These are phyloP conservation scores for Helleia helle DNA, from an alignment of 2,888 invertebrate species.

Conservation along the genomic window DNA sequence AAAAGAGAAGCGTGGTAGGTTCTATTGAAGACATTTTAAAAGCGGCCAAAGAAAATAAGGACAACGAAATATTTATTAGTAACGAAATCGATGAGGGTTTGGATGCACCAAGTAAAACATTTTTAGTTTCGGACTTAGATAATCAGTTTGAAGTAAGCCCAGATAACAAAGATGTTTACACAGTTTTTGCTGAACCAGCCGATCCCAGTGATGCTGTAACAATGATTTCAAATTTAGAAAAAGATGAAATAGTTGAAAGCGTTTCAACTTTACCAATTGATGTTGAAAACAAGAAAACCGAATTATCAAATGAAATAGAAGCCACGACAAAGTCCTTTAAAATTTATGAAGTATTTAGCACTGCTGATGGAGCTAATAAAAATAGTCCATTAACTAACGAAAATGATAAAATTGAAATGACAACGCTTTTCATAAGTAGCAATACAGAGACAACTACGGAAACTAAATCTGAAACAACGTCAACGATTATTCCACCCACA, in stretches of 20 bases:
- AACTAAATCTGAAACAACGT: constrained; percentile 46
- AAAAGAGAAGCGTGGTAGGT: constrained; percentile 43
- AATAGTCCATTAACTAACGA: constrained; percentile 27
- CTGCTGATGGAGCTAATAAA: constrained; percentile 31
- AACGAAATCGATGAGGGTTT: constrained; percentile 63
- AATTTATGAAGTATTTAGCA: constrained; percentile 52
- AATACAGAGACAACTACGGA: constrained; percentile 57
- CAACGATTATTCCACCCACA: constrained; percentile 40
- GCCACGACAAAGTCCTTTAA: constrained; percentile 48
- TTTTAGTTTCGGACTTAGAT: not conserved
- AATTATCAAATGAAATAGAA: constrained; percentile 39
- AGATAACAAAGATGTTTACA: constrained; percentile 34
- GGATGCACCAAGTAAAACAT: constrained; percentile 32
- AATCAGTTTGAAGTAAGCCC: constrained; percentile 14
- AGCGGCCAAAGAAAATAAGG: constrained; percentile 42
- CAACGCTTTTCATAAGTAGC: constrained; percentile 35
- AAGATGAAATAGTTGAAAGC: constrained; percentile 46
- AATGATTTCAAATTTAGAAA: constrained; percentile 28
- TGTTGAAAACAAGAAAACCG: constrained; percentile 31
- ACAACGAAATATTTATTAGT: constrained; percentile 54
- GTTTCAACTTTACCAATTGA: constrained; percentile 54
- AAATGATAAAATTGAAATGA: constrained; percentile 30
- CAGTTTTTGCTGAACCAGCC: constrained; percentile 39
- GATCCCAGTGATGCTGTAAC: constrained; percentile 28
- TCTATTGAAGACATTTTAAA: constrained; percentile 56